phyloP scores from a whole-genome alignment of 2,113 vertebrate genomes.

The Antennarius striatus region DNA sequence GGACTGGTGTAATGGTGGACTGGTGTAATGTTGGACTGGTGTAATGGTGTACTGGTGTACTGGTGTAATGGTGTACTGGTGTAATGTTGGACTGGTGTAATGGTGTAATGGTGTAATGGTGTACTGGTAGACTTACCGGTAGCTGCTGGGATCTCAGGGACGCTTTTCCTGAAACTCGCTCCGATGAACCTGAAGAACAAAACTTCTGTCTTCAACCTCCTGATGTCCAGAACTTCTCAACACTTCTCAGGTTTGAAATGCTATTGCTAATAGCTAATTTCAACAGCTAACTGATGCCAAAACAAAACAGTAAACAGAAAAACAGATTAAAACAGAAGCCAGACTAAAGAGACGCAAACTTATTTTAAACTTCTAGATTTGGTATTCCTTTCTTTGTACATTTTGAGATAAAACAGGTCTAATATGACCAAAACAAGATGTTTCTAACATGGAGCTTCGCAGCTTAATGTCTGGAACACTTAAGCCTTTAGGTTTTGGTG shows the following conservation, averaged over 20 bases:
- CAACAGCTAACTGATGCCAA: no score
- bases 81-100: no score
- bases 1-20: no score
- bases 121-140: conserved; percentile 37
- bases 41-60: no score
- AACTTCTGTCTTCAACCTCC: no score
- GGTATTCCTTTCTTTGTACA: not conserved
- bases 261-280: no score
- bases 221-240: no score
- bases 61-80: no score
- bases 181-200: conserved; percentile 21
- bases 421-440: not conserved
- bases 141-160: not conserved
- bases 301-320: no score
- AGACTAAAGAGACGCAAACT: not conserved
- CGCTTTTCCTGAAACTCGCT: not conserved
- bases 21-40: no score
- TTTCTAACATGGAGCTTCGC: not conserved
- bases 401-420: conserved; percentile 4
- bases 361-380: not conserved
- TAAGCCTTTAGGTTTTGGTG: conserved; percentile 25
- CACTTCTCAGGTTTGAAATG: no score
- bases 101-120: no score
- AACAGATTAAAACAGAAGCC: not conserved
- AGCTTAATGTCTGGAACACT: conserved; percentile 12